Evolutionary conservation across 1,140 invertebrate species (phyloP).

Genomic region (Andrena cerasifolii): DNA sequence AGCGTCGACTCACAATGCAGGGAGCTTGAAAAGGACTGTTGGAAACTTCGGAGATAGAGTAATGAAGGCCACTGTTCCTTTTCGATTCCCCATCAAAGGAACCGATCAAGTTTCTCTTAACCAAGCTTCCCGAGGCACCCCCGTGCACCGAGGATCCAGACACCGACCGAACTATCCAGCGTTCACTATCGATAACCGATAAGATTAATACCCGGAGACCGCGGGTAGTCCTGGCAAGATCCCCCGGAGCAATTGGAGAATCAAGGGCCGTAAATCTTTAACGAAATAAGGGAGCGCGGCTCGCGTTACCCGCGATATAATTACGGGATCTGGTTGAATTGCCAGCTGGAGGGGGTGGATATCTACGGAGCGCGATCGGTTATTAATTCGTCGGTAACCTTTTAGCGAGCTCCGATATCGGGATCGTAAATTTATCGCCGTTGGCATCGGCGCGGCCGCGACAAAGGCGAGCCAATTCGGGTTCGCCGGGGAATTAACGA

Average conservation of each 20-base stretch:
- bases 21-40: too few relatives aligned
- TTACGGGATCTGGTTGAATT: slow-evolving; percentile 16
- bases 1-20: too few relatives aligned
- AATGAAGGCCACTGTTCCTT: too few relatives aligned
- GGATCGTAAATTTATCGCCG: slow-evolving; percentile 50
- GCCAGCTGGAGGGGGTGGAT: not conserved
- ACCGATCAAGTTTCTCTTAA: too few relatives aligned
- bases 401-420: slow-evolving; percentile 36
- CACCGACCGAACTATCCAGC: too few relatives aligned
- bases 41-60: too few relatives aligned
- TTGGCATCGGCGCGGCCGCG: not conserved
- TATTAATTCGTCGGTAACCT: slow-evolving; percentile 53
- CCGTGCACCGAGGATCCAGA: too few relatives aligned
- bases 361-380: slow-evolving; percentile 2
- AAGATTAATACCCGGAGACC: not conserved
- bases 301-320: slow-evolving; percentile 17
- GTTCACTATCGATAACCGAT: not conserved
- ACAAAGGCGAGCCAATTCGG: slow-evolving; percentile 39
- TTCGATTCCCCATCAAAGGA: too few relatives aligned
- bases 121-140: too few relatives aligned
- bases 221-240: not conserved
- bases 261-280: slow-evolving; percentile 1
- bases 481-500: slow-evolving; percentile 45
- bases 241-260: not conserved
- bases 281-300: slow-evolving; percentile 5